Conservation (phyloP, 2,797 vertebrate genomes). For the Megalops cyprinoides region DNA sequence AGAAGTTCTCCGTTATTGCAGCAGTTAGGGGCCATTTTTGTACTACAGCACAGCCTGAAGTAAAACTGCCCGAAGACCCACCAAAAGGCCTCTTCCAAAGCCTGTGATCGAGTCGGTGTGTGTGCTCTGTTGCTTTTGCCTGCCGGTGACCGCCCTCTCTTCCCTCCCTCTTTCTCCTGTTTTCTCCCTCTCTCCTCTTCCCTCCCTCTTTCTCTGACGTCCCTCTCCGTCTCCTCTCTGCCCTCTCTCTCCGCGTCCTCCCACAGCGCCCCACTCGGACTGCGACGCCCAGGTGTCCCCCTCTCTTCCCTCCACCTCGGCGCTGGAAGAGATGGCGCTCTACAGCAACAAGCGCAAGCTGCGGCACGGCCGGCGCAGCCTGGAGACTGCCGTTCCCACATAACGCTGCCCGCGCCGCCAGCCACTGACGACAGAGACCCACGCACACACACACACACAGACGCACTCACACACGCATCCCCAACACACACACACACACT, state of each 20-base stretch:
- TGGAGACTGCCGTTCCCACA: constrained; percentile 88
- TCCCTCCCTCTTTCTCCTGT: not conserved
- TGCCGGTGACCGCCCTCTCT: not conserved
- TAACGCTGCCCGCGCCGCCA: constrained; percentile 64
- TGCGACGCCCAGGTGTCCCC: constrained; percentile 60
- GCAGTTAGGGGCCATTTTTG: not conserved
- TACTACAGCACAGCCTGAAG: not conserved
- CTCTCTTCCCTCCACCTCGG: constrained; percentile 66
- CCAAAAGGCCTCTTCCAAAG: not conserved
- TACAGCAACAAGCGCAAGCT: constrained; percentile 91
- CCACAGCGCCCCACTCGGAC: constrained; percentile 32
- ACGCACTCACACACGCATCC: too few species aligned
- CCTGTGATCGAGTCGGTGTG: not conserved
- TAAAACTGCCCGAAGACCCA: not conserved
- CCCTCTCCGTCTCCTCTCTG: too few species aligned
- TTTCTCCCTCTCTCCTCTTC: not conserved
- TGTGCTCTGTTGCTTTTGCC: not conserved
- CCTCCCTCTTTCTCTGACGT: too few species aligned
- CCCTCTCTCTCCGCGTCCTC: too few species aligned
- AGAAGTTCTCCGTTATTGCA: not conserved
- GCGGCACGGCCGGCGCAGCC: constrained; percentile 82
- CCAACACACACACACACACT: constrained; percentile 13
- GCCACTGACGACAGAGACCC: constrained; percentile 29
- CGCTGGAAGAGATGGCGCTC: constrained; percentile 86
- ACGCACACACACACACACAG: constrained; percentile 25